Base-by-base conservation (phyloP, 2,888 invertebrate genomes). In the Drosophila tripunctata region DNA sequence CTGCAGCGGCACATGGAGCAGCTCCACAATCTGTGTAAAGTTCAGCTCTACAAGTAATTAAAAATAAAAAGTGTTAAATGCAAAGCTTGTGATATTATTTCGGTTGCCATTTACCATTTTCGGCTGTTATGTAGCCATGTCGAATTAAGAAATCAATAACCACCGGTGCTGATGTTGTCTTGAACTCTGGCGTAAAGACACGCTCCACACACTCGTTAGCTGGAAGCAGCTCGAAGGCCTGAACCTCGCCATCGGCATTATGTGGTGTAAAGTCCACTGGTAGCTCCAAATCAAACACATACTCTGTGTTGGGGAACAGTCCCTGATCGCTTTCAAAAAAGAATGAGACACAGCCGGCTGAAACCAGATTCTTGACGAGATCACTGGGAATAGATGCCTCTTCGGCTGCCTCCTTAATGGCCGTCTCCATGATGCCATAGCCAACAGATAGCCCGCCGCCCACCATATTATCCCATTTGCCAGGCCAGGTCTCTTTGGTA, bases 401-500 rank as follows among this genome's bases (percentile, higher is more conserved):
- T 91, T 98, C 98, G 76, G 95, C 96, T 4, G 98, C 97, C 91
- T 99, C 98, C 90, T 98, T 98, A 77, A 96, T 94, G 30, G 97
- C 97, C 48, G 98, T 98, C 92, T 98, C 97, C 81, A 95, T 92
- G 64, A 98, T 95, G 41, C 96, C 96, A 91, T 95, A 96, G 12
- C 97, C 98, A 38, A 97, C 97, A 21, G 97, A 96, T 48, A 98
- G 91, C 3, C 98, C 98, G 51, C 98, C 98, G 74, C 97, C 97
- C 33, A 97, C 98, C 95, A 98, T 97, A 90, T 97, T 98, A 91
- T 98, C 98, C 95, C 97, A 96, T 92, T 96, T 97, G 35, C 95
- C 96, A 65, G 98, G 98, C 96, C 97, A 98, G 35, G 98, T 98
- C 91, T 96, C 96, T 92, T 98, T 98, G 50, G 96, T 97, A 67